These are phyloP conservation scores for Basileuterus tristriatus DNA, from an alignment of 2,797 vertebrate genomes.

Conservation along the genomic window DNA sequence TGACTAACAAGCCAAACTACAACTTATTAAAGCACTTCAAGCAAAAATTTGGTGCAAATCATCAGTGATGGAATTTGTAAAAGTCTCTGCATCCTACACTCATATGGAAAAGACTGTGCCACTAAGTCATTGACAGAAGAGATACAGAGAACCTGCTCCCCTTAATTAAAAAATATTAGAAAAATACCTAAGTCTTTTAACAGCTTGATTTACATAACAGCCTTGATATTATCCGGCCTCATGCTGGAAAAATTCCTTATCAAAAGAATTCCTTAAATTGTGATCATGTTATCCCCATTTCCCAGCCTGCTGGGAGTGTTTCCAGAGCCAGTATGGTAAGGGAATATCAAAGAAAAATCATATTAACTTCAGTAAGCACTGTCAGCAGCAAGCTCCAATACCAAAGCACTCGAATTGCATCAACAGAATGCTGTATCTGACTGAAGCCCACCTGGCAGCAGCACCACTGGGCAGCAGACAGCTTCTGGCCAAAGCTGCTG, in stretches of 20 bases:
- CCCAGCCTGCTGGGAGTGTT: rapidly evolving
- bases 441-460: neutral
- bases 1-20: neutral
- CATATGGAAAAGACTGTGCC: neutral
- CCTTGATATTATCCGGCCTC: neutral
- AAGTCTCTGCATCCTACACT: neutral
- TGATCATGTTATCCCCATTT: neutral
- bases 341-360: neutral
- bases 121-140: neutral
- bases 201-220: neutral
- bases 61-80: neutral
- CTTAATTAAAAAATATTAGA: neutral
- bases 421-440: rapidly evolving
- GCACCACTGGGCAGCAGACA: neutral
- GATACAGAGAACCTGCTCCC: neutral
- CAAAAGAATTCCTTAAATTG: neutral
- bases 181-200: neutral
- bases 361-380: neutral
- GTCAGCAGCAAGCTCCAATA: neutral
- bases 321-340: neutral
- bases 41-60: neutral
- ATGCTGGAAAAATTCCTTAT: neutral
- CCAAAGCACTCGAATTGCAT: neutral
- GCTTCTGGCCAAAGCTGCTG: neutral
- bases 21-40: neutral